These are phyloP conservation scores for Platyscapa corneri DNA, from an alignment of 1,140 invertebrate species.

Conservation along the genomic window DNA sequence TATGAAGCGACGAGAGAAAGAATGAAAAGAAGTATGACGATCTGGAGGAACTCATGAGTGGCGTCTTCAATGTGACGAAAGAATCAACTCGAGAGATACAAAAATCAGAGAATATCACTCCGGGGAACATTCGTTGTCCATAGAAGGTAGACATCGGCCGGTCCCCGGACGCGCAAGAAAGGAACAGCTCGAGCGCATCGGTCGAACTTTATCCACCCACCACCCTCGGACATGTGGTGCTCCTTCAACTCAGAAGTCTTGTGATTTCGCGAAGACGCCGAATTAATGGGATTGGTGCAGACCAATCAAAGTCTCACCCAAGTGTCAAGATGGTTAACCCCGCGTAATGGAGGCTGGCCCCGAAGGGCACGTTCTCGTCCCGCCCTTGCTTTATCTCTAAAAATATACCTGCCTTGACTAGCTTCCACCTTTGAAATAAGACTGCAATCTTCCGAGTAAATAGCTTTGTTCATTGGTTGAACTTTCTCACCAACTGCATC, in stretches of 20 bases:
- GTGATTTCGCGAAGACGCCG: constrained; percentile 39
- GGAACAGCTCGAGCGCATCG: background rate
- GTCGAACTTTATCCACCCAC: constrained; percentile 48
- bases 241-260: background rate
- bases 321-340: constrained; percentile 71
- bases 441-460: background rate
- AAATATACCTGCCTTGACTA: background rate
- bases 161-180: constrained; percentile 36
- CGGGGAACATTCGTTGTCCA: constrained; percentile 49
- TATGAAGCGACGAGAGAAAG: background rate
- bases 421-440: background rate
- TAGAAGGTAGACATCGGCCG: constrained; percentile 26
- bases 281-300: constrained; percentile 69
- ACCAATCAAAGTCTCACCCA: constrained; percentile 70
- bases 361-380: constrained; percentile 58
- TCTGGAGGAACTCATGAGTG: constrained; percentile 7
- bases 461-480: background rate
- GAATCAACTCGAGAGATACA: constrained; percentile 29
- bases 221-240: background rate
- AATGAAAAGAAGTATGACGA: background rate
- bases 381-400: background rate
- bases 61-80: background rate
- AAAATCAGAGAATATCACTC: constrained; percentile 56
- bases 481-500: too few relatives aligned
- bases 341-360: constrained; percentile 70